These are phyloP conservation scores for Drosophila tristis DNA, from an alignment of 1,140 invertebrate genomes.

Conservation along the genomic window DNA sequence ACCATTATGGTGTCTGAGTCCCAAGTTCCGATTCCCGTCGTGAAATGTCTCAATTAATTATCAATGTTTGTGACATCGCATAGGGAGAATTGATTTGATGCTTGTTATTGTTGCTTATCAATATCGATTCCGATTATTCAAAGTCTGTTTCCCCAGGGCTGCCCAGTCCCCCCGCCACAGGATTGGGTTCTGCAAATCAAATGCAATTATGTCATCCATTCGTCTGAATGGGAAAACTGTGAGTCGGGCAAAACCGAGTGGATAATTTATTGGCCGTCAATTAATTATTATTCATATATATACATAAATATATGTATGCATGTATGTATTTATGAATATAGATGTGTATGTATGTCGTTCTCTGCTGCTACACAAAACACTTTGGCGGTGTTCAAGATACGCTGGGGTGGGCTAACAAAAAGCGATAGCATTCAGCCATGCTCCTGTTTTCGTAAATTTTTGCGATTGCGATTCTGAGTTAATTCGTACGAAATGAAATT, in stretches of 20 bases:
- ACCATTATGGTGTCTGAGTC: constrained; percentile 1
- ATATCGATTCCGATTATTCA: constrained; percentile 48
- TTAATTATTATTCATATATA: constrained; percentile 50
- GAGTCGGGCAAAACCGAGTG: constrained; percentile 30
- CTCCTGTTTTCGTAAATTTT: no score
- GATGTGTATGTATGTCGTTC: no score
- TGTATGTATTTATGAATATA: no score
- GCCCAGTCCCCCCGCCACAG: background rate
- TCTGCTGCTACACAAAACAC: no score
- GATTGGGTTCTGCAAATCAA: constrained; percentile 33
- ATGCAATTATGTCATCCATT: constrained; percentile 46
- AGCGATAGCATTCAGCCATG: no score
- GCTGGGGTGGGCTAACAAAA: no score
- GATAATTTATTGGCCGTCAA: constrained; percentile 50
- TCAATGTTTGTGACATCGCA: constrained; percentile 56
- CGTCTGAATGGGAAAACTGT: constrained; percentile 14
- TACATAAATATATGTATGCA: background rate
- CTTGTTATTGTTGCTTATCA: constrained; percentile 49
- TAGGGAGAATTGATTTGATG: constrained; percentile 48
- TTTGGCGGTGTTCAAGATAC: no score
- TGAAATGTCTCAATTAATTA: constrained; percentile 77
- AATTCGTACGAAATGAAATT: no score
- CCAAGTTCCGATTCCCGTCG: constrained; percentile 7
- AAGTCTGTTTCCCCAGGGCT: constrained; percentile 25
- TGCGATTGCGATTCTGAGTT: no score